phyloP scores from a whole-genome alignment of 2,113 vertebrate species.

The Pionites leucogaster region DNA sequence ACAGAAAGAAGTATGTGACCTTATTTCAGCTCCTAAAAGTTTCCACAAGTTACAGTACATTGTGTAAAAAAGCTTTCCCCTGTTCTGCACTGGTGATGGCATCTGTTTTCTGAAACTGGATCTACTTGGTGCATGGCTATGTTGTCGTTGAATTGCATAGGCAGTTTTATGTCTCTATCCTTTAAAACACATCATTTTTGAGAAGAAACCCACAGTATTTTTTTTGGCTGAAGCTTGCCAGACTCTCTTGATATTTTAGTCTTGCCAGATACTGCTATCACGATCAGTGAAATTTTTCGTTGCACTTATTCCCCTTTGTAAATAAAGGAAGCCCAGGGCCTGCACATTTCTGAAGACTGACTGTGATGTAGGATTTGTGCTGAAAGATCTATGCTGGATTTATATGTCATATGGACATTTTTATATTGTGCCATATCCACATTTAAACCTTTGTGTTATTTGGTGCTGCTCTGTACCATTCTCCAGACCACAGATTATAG shows the following conservation, averaged over 20 bases:
- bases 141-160: neutral
- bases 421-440: neutral
- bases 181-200: neutral
- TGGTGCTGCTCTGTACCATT: neutral
- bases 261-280: neutral
- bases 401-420: neutral
- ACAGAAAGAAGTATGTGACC: neutral
- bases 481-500: neutral
- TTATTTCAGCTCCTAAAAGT: slow-evolving; percentile 2
- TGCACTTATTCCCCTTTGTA: neutral
- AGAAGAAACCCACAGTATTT: neutral
- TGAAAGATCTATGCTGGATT: neutral
- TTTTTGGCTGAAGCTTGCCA: neutral
- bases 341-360: neutral
- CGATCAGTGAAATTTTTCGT: neutral
- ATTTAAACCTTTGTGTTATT: neutral
- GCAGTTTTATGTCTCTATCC: neutral
- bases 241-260: slow-evolving; percentile 2
- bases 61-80: neutral
- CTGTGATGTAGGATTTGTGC: neutral
- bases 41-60: neutral
- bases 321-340: neutral
- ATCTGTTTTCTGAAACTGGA: slow-evolving; percentile 24
- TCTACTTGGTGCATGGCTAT: neutral
- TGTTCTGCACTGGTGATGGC: neutral